phyloP scores from a whole-genome alignment of 2,113 vertebrate species.

The Amia ocellicauda region DNA sequence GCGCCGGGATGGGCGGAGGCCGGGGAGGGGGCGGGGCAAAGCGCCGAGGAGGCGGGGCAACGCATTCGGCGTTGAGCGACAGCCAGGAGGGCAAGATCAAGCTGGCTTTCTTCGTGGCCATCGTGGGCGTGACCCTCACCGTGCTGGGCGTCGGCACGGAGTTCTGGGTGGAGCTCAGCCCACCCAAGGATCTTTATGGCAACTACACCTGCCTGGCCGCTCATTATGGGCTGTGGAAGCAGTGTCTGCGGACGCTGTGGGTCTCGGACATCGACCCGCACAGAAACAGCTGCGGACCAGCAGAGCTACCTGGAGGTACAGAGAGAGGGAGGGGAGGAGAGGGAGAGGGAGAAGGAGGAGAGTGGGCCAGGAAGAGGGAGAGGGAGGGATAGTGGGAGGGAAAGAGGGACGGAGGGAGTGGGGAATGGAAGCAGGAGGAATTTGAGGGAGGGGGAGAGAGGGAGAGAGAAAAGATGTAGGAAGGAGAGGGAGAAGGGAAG shows the following conservation, averaged over 20 bases:
- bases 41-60: conserved; percentile 34
- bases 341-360: neutral
- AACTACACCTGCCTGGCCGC: conserved; percentile 74
- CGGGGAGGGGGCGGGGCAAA: conserved; percentile 43
- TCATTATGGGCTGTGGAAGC: conserved; percentile 82
- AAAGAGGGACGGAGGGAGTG: conserved; percentile 22
- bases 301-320: conserved; percentile 79
- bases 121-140: conserved; percentile 71
- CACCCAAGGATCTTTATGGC: conserved; percentile 65
- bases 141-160: conserved; percentile 83
- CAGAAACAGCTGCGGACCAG: conserved; percentile 76
- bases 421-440: neutral
- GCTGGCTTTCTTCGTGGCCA: conserved; percentile 69
- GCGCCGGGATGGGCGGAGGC: conserved; percentile 41
- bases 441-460: neutral
- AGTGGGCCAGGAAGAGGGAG: neutral
- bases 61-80: conserved; percentile 53
- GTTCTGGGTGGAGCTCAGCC: conserved; percentile 83
- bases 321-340: conserved; percentile 24
- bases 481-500: too few relatives aligned
- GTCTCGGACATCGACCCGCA: conserved; percentile 70
- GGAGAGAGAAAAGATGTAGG: neutral
- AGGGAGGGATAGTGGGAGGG: conserved; percentile 35
- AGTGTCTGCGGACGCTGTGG: conserved; percentile 77
- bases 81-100: conserved; percentile 73